These are phyloP conservation scores for Petrocephalus microphthalmus DNA, from an alignment of 2,113 vertebrate genomes.

Conservation along the genomic window DNA sequence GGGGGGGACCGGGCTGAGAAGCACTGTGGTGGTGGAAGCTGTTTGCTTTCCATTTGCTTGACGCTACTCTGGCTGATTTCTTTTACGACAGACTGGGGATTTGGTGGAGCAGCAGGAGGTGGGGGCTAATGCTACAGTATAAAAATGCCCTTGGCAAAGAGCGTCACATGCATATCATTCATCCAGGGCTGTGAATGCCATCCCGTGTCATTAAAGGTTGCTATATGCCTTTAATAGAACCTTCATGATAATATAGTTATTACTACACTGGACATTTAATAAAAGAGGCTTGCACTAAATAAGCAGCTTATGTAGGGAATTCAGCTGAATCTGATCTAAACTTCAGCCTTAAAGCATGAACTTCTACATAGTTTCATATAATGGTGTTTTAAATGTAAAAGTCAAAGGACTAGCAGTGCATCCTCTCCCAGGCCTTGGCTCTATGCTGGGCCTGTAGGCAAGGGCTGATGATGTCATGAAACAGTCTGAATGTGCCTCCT, in stretches of 20 bases:
- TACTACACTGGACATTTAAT: background rate
- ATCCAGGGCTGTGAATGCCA: background rate
- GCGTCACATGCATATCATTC: background rate
- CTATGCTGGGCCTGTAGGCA: constrained; percentile 33
- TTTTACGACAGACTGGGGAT: background rate
- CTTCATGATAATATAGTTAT: background rate
- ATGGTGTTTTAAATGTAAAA: background rate
- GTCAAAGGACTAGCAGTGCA: background rate
- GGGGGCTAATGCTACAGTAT: background rate
- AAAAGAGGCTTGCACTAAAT: background rate
- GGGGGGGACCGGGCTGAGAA: background rate
- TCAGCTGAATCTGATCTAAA: background rate
- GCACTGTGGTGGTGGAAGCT: background rate
- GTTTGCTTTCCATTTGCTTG: background rate
- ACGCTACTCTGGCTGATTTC: background rate
- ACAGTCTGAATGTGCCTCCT: constrained; percentile 29
- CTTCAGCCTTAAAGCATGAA: background rate
- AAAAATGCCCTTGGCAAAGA: background rate
- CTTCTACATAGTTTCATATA: background rate
- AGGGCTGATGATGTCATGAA: background rate
- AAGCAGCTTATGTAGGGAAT: background rate
- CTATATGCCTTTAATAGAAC: background rate
- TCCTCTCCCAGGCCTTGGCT: constrained; percentile 22
- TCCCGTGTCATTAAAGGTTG: background rate
- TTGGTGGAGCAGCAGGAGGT: background rate